Conservation (phyloP, 2,888 invertebrate genomes). For the Criorhina ranunculi region DNA sequence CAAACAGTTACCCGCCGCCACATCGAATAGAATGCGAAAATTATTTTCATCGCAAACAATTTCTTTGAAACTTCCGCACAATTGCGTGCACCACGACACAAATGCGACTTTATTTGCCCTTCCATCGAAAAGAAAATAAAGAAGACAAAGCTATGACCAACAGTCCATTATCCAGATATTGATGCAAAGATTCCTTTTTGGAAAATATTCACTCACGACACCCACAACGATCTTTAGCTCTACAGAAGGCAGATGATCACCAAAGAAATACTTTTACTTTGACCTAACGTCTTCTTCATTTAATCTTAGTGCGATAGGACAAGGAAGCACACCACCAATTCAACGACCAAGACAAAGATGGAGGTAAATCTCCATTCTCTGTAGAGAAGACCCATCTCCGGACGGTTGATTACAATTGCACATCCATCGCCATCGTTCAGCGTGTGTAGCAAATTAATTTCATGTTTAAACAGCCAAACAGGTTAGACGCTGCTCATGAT, state of each 20-base stretch:
- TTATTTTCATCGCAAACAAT: conserved; percentile 28
- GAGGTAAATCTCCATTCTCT: conserved; percentile 58
- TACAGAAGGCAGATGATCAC: conserved; percentile 57
- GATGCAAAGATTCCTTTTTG: conserved; percentile 68
- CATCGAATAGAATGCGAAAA: conserved; percentile 54
- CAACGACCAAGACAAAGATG: conserved; percentile 35
- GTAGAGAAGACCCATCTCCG: conserved; percentile 46
- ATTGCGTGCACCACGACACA: conserved; percentile 72
- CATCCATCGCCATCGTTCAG: conserved; percentile 63
- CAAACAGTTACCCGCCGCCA: conserved; percentile 15
- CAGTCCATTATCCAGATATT: conserved; percentile 70
- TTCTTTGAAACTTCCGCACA: conserved; percentile 70
- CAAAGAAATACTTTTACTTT: conserved; percentile 75
- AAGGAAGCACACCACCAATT: conserved; percentile 49
- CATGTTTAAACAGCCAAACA: conserved; percentile 72
- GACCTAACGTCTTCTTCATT: conserved; percentile 74
- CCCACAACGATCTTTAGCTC: conserved; percentile 55
- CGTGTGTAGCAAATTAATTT: conserved; percentile 77
- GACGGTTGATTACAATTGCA: conserved; percentile 65
- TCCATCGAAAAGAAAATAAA: conserved; percentile 36
- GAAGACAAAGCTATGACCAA: conserved; percentile 47
- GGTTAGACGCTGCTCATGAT: conserved; percentile 63
- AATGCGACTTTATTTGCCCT: conserved; percentile 69
- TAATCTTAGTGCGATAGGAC: conserved; percentile 71
- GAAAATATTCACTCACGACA: conserved; percentile 71